These are phyloP conservation scores for Latrodectus hesperus DNA, from an alignment of 2,888 invertebrate species.

Conservation along the genomic window DNA sequence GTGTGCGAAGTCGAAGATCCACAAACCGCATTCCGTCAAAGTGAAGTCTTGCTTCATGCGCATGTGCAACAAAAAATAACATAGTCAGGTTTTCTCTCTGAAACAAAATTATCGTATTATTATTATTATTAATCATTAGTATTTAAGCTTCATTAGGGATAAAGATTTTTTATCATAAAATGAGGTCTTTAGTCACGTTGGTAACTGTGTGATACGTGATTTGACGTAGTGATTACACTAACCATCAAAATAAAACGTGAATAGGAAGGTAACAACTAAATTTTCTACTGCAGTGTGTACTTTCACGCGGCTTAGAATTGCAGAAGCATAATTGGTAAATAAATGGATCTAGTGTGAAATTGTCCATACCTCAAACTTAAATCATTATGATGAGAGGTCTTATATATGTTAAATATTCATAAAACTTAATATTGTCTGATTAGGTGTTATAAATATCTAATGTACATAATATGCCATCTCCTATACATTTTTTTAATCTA, in stretches of 20 bases:
- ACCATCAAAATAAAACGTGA: neutral
- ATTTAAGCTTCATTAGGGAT: neutral
- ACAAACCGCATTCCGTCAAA: conserved; percentile 28
- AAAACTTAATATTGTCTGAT: too few species aligned
- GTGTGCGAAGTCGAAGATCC: conserved; percentile 25
- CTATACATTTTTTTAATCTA: too few species aligned
- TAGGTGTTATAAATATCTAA: too few species aligned
- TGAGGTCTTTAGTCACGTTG: neutral
- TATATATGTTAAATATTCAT: too few species aligned
- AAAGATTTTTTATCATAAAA: neutral
- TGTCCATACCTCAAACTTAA: too few species aligned
- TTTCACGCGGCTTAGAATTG: too few species aligned
- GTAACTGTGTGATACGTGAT: neutral
- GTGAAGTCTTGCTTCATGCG: conserved; percentile 27
- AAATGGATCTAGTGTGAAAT: too few species aligned
- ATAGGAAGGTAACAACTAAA: neutral
- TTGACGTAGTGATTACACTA: neutral
- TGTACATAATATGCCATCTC: too few species aligned
- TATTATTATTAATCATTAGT: neutral
- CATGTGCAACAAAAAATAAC: conserved; percentile 39
- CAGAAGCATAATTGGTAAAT: too few species aligned
- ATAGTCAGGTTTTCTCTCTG: conserved; percentile 42
- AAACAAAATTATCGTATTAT: conserved; percentile 1
- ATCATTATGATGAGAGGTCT: too few species aligned
- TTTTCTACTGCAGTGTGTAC: too few species aligned